Percentiles rank a stretch among this genome's conserved stretches.
Evolutionary conservation across 2,888 invertebrate genomes (phyloP).

Genomic region (Neoitamus cyanurus): DNA sequence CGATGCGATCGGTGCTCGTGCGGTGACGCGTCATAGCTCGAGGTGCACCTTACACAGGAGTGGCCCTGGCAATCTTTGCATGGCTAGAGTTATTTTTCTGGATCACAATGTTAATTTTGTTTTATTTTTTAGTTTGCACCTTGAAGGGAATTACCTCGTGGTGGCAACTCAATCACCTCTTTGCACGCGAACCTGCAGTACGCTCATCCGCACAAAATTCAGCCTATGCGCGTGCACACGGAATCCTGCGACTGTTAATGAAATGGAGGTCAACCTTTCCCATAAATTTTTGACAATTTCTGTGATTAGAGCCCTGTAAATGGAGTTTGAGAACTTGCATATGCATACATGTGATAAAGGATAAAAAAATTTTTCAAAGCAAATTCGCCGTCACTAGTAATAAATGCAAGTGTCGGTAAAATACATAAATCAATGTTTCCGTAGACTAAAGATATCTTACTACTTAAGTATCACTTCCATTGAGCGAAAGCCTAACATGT

Average conservation of each 20-base stretch:
- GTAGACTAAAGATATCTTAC: too few relatives aligned
- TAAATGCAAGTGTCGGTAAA: too few relatives aligned
- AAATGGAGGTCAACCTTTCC: neutral
- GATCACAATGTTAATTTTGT: neutral
- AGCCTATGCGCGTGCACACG: neutral
- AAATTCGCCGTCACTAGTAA: too few relatives aligned
- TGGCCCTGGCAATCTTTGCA: neutral
- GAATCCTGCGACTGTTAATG: neutral
- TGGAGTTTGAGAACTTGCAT: too few relatives aligned
- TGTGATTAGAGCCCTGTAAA: neutral
- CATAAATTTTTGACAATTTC: neutral
- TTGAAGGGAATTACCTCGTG: neutral
- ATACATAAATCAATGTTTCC: too few relatives aligned
- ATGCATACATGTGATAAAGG: too few relatives aligned
- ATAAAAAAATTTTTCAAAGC: too few relatives aligned
- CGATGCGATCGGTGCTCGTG: neutral
- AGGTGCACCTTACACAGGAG: neutral
- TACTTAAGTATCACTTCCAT: too few relatives aligned
- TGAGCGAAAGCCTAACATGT: too few relatives aligned
- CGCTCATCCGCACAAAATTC: neutral
- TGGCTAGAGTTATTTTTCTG: neutral
- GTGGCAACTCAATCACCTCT: neutral
- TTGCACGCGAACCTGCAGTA: neutral
- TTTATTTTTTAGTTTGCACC: neutral
- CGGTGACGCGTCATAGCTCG: neutral